Conservation (phyloP, 2,888 invertebrate genomes). For the Temnothorax unifasciatus region DNA sequence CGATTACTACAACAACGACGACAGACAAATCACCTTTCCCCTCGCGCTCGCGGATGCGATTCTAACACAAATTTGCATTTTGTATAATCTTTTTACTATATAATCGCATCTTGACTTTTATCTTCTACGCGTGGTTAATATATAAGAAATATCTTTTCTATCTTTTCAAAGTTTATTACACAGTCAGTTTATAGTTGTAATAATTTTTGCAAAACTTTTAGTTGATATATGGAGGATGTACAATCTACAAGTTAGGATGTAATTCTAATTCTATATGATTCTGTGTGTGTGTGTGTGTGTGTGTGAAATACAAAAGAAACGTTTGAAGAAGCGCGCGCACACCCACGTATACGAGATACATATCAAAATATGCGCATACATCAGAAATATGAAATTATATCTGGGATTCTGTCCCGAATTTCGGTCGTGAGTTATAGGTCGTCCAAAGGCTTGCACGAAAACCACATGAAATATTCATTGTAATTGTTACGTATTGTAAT, state of each 20-base stretch:
- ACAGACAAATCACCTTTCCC: background rate
- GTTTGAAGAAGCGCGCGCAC: background rate
- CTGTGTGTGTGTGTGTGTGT: too few relatives aligned
- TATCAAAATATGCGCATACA: constrained; percentile 8
- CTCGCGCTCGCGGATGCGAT: background rate
- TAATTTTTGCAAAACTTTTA: background rate
- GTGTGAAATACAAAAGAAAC: background rate
- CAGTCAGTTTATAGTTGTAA: background rate
- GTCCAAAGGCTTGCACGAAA: background rate
- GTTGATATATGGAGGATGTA: background rate
- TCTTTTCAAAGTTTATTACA: background rate
- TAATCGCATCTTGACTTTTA: background rate
- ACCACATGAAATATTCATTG: constrained; percentile 20
- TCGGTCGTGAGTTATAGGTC: background rate
- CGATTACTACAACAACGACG: constrained; percentile 12
- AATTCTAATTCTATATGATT: background rate
- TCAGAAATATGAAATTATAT: constrained; percentile 20
- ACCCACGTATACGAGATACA: constrained; percentile 4
- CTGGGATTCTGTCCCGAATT: background rate
- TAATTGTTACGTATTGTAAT: background rate
- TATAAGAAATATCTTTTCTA: background rate
- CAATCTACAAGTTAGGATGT: background rate
- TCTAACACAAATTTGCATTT: constrained; percentile 4
- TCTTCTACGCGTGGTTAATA: background rate
- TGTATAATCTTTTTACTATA: background rate